Conservation (phyloP, 2,888 invertebrate species). For the Tubulanus polymorphus region DNA sequence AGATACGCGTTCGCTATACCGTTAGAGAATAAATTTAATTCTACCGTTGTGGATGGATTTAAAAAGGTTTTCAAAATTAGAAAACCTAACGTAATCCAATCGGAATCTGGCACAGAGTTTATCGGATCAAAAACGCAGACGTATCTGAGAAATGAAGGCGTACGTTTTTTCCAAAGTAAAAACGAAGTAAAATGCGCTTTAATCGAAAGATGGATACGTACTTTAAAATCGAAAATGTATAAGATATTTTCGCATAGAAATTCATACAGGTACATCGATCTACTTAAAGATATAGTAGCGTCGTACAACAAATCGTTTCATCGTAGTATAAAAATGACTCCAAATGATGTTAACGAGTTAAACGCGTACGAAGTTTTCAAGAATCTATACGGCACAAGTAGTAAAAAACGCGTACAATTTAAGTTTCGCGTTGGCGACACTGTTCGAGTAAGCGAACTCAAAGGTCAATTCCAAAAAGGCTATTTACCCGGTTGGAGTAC, state of each 20-base stretch:
- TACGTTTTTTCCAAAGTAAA: conserved; percentile 28
- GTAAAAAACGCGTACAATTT: not conserved
- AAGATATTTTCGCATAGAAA: conserved; percentile 14
- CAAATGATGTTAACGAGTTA: conserved; percentile 13
- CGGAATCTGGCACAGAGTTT: conserved; percentile 28
- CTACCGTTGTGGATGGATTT: conserved; percentile 18
- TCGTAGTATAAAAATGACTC: conserved; percentile 15
- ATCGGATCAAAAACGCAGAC: conserved; percentile 16
- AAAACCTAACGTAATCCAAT: conserved; percentile 20
- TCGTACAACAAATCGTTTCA: conserved; percentile 20
- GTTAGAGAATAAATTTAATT: conserved; percentile 26
- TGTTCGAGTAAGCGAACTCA: conserved; percentile 17
- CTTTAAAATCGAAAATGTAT: conserved; percentile 22
- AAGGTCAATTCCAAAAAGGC: conserved; percentile 18
- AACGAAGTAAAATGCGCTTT: conserved; percentile 36
- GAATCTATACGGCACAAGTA: conserved; percentile 5
- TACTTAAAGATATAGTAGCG: conserved; percentile 12
- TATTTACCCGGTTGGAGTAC: conserved; percentile 19
- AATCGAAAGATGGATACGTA: conserved; percentile 33
- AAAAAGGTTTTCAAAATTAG: conserved; percentile 14
- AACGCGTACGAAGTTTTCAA: conserved; percentile 14
- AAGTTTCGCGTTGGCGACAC: conserved; percentile 13
- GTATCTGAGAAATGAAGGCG: conserved; percentile 17
- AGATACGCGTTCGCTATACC: conserved; percentile 27
- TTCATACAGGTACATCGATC: conserved; percentile 12